Evolutionary conservation across 2,888 invertebrate species (phyloP).

Genomic region (Tortrix viridana): DNA sequence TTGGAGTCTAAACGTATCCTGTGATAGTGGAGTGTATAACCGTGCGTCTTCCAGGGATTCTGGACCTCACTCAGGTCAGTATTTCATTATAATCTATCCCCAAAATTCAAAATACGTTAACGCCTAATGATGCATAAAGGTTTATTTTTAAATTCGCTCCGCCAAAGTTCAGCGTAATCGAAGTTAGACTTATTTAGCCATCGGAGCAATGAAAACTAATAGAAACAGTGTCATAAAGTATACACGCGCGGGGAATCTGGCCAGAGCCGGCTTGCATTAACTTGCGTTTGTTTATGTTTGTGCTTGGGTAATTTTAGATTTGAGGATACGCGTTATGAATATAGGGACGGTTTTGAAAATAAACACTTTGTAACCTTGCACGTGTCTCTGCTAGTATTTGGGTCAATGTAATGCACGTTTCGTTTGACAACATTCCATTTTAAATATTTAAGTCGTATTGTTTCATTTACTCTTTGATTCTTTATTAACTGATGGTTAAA

Average conservation of each 20-base stretch:
- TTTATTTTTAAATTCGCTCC: slow-evolving; percentile 66
- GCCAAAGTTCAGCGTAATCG: slow-evolving; percentile 55
- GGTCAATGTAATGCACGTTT: slow-evolving; percentile 80
- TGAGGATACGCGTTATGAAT: slow-evolving; percentile 73
- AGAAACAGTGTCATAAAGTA: slow-evolving; percentile 59
- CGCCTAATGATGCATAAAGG: slow-evolving; percentile 45
- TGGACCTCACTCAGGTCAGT: slow-evolving; percentile 81
- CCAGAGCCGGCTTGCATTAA: slow-evolving; percentile 59
- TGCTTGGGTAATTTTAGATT: slow-evolving; percentile 76
- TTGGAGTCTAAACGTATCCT: slow-evolving; percentile 82
- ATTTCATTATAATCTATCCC: slow-evolving; percentile 42
- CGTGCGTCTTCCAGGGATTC: slow-evolving; percentile 83
- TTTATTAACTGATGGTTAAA: neutral
- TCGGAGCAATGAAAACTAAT: slow-evolving; percentile 56
- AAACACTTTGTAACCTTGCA: slow-evolving; percentile 78
- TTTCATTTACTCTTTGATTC: neutral
- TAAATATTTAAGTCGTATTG: slow-evolving; percentile 49
- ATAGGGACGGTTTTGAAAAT: slow-evolving; percentile 81
- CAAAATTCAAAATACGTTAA: slow-evolving; percentile 50
- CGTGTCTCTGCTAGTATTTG: slow-evolving; percentile 75
- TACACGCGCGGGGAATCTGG: slow-evolving; percentile 65
- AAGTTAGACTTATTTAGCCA: slow-evolving; percentile 67
- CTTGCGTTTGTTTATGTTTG: slow-evolving; percentile 79
- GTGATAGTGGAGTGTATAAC: slow-evolving; percentile 85
- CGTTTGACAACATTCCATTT: slow-evolving; percentile 66